Percentiles rank a stretch among this genome's conserved stretches.
These are phyloP conservation scores for Mercenaria mercenaria DNA, from an alignment of 1,140 invertebrate genomes.

Conservation along the genomic window DNA sequence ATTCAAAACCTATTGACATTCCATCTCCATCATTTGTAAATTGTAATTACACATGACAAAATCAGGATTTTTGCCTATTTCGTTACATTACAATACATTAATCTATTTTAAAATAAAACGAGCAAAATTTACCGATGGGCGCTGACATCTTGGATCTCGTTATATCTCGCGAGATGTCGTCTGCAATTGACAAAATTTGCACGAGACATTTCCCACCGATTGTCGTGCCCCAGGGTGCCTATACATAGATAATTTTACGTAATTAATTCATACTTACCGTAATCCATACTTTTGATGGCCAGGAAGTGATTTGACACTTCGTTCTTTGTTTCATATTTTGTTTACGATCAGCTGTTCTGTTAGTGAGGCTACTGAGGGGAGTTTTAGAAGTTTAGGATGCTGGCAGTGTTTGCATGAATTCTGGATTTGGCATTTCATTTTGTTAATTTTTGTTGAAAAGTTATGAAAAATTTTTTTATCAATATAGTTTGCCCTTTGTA, in stretches of 20 bases:
- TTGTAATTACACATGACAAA: too few species aligned
- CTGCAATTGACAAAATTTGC: slow-evolving; percentile 42
- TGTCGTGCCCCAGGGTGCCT: slow-evolving; percentile 1
- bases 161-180: slow-evolving; percentile 71
- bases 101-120: background rate
- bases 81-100: too few species aligned
- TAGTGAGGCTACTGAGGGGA: background rate
- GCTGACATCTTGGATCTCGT: slow-evolving; percentile 76
- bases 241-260: background rate
- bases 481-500: background rate
- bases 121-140: slow-evolving; percentile 31
- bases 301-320: slow-evolving; percentile 43
- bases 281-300: background rate
- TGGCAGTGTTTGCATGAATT: background rate
- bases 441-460: background rate
- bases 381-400: slow-evolving; percentile 28
- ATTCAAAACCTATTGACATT: too few species aligned
- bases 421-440: background rate
- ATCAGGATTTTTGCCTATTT: too few species aligned
- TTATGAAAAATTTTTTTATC: too few species aligned
- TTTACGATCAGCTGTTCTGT: slow-evolving; percentile 2
- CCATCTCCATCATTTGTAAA: too few species aligned
- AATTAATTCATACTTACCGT: slow-evolving; percentile 2
- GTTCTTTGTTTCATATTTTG: background rate
- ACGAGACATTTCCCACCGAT: slow-evolving; percentile 33